Evolutionary conservation across 1,140 invertebrate species (phyloP), one percentile per base, ranked within the genome.

Genomic region (Ceratina calcarata): DNA sequence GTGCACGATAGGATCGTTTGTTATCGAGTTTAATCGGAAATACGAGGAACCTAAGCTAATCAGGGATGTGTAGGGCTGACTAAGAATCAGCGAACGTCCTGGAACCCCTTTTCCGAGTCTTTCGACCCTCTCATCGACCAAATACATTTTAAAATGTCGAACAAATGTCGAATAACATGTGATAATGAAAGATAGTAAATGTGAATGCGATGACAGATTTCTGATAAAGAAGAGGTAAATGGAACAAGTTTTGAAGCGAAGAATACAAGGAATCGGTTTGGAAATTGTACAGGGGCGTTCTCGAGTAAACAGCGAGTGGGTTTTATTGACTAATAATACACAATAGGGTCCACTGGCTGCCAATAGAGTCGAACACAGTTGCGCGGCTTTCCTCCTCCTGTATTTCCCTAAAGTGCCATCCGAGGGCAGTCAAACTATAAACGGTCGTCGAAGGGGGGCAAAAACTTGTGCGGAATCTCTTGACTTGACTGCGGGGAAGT

Each of bases 351-450:
- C 72, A 73, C 49, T 15, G 62, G 45, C 73, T 60, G 67, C 45
- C 67, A 22, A 64, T 65, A 64, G 69, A 75, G 72, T 37, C 84
- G 72, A 75, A 86, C 80, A 69, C 80, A 69, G 37, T 81, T 74
- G 75, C 78, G 77, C 53, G 82, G 78, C 80, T 79, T 74, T 78
- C 64, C 73, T 68, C 45, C 65, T 84, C 87, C 8, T 45, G 37
- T 89, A 92, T 92, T 92, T 92, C 91, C 91, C 91, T 92, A 91
- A 92, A 92, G 91, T 92, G 85, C 91, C 90, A 91, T 92, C 83
- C 79, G 89, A 91, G 89, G 87, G 90, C 86, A 91, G 91, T 92
- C 78, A 92, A 92, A 92, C 91, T 89, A 92, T 92, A 92, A 92
- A 92, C 87, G 85, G 86, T 37, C 71, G 79, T 80, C 72, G 74